A percentile compares a stretch with the other conserved stretches of the same genome.
These are phyloP conservation scores for Lycopodina hypogea DNA, from an alignment of 37 sponge, comb jelly and placozoan species.

Conservation along the genomic window DNA sequence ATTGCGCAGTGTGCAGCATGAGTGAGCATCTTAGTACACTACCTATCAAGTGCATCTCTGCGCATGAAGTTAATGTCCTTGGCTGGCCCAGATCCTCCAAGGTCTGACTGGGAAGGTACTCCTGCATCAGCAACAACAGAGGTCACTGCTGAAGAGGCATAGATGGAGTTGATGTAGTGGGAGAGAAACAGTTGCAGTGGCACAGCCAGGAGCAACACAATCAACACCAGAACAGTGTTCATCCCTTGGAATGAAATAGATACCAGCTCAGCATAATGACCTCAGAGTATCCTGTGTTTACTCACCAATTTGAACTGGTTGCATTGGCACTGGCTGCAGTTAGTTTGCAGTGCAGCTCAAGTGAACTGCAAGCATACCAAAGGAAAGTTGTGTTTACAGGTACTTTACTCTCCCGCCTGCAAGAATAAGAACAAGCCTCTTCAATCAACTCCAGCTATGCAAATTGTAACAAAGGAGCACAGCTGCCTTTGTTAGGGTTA, in stretches of 20 bases:
- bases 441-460: too few relatives aligned
- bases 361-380: not conserved
- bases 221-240: conserved; percentile 46
- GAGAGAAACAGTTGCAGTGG: conserved; percentile 59
- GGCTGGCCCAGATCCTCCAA: not conserved
- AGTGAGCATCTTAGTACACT: not conserved
- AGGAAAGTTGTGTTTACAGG: too few relatives aligned
- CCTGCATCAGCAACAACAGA: not conserved
- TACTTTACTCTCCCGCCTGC: too few relatives aligned
- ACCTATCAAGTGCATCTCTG: not conserved
- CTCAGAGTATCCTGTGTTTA: not conserved
- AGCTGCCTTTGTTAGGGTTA: too few relatives aligned
- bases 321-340: not conserved
- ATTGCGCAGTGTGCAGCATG: too few relatives aligned
- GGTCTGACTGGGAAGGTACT: not conserved
- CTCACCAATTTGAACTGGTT: conserved; percentile 13
- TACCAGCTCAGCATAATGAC: not conserved
- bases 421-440: too few relatives aligned
- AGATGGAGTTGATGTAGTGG: conserved; percentile 21
- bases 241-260: conserved; percentile 17
- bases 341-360: not conserved
- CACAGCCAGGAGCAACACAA: conserved; percentile 53
- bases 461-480: too few relatives aligned
- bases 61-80: conserved; percentile 17
- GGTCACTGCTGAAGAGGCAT: not conserved